These are phyloP conservation scores for Myotis vivesi DNA, from an alignment of 2,797 vertebrate species.

Conservation along the genomic window DNA sequence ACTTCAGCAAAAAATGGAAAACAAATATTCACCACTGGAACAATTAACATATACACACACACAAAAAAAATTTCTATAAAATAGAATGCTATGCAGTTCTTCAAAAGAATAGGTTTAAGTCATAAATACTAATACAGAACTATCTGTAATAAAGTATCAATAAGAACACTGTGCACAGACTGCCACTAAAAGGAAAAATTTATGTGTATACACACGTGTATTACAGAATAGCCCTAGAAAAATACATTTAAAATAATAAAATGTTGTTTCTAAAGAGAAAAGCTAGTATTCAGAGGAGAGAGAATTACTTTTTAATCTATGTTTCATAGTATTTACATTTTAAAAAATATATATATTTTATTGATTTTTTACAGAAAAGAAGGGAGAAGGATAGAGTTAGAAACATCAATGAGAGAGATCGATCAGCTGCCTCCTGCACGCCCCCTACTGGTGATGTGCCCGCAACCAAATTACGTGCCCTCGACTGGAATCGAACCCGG, in stretches of 20 bases:
- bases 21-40: constrained; percentile 14
- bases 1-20: constrained; percentile 31
- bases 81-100: neutral
- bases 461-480: too few relatives aligned
- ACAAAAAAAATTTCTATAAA: neutral
- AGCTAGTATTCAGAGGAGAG: neutral
- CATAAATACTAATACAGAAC: neutral
- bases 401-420: too few relatives aligned
- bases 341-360: neutral
- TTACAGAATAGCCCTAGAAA: neutral
- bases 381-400: too few relatives aligned
- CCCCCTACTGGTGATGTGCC: too few relatives aligned
- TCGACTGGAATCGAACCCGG: too few relatives aligned
- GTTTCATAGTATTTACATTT: constrained; percentile 34
- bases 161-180: neutral
- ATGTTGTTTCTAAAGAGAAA: constrained; percentile 10
- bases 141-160: neutral
- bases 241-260: constrained; percentile 27
- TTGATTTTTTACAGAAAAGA: too few relatives aligned
- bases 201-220: neutral
- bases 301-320: neutral
- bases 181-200: neutral
- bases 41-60: neutral
- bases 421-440: too few relatives aligned
- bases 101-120: constrained; percentile 7